Evolutionary conservation across 2,797 vertebrate genomes (phyloP).

Genomic region (Pseudomugil gertrudae): DNA sequence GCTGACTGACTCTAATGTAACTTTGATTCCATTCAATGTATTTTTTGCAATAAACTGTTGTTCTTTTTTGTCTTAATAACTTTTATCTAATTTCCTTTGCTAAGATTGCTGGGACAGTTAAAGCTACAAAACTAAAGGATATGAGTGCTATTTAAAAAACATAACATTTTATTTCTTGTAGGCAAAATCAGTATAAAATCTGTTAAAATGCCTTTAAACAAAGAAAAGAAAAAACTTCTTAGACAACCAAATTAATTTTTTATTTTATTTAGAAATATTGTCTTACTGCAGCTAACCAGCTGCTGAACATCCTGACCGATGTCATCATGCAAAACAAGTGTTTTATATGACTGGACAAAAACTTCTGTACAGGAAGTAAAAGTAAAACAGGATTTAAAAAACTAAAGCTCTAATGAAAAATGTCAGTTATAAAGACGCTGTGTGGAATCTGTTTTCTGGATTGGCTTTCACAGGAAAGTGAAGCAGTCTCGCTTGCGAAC

Average conservation of each 20-base stretch:
- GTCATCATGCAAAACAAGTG: conserved; percentile 18
- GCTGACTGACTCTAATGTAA: background rate
- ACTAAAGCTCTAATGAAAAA: conserved; percentile 54
- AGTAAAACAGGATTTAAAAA: conserved; percentile 43
- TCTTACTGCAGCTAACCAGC: conserved; percentile 11
- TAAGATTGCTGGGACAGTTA: conserved; percentile 35
- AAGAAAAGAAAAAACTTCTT: background rate
- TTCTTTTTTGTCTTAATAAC: background rate
- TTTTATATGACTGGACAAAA: conserved; percentile 31
- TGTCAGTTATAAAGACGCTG: conserved; percentile 36
- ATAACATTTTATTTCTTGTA: conserved; percentile 19
- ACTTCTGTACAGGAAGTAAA: conserved; percentile 21
- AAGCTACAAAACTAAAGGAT: conserved; percentile 20
- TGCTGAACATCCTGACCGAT: conserved; percentile 25
- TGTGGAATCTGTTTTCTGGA: conserved; percentile 29
- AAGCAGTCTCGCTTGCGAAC: conserved; percentile 41
- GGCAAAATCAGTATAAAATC: background rate
- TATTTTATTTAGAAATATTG: conserved; percentile 17
- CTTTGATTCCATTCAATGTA: background rate
- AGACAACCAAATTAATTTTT: conserved; percentile 23
- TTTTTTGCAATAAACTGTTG: conserved; percentile 6
- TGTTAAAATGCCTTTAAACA: background rate
- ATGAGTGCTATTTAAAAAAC: background rate
- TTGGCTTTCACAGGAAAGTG: conserved; percentile 16
- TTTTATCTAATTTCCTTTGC: background rate